Base-by-base conservation (phyloP, 2,113 vertebrate species). In the Numida meleagris region DNA sequence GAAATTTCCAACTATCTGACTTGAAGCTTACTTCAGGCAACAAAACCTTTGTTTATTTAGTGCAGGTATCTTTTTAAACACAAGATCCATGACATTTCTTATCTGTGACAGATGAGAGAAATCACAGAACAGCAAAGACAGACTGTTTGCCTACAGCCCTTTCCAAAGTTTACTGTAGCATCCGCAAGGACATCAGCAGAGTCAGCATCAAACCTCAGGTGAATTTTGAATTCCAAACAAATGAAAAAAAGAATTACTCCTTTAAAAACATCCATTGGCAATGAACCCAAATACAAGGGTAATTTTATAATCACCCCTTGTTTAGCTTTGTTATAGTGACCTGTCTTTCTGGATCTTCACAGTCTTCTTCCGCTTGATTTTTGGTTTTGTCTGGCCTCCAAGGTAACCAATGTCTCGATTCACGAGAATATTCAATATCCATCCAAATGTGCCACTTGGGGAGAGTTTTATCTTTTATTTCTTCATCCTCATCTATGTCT, bases 291-390 rank as follows among this genome's bases (percentile, higher is more conserved):
- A 88, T 19, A 8, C 63, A 94, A 78, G 14, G 10, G 63, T 38
- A 88, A 82, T 63, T 68, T 43, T 83, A 77, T 85, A 5, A 42
- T 57, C 13, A 58, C 27, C 58, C 33, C 18, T 27, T 40, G 11
- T 59, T 82, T 81, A 79, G 51, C 66, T 31, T 7, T 34, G 72
- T 73, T 50, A 71, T 59, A 91, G 83, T n/a, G 51, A 98, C 99
- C 99, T 99, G 99, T 97, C 99, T 98, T 97, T 99, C 99, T 1
- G 99, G 99, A 82, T 99, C 99, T 81, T 99, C 99, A 82, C 99
- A 99, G 90, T 99, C 99, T 46, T 99, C 99, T 76, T 99, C 99
- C 1, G 98, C 96, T 79, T 99, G 98, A 85, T 98, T 98, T 95
- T 98, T 99, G 51, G 96, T 82, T 95, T 98, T 98, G 87, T 99